Conservation (phyloP, 2,797 vertebrate genomes). For the Schizopygopsis pylzovi region DNA sequence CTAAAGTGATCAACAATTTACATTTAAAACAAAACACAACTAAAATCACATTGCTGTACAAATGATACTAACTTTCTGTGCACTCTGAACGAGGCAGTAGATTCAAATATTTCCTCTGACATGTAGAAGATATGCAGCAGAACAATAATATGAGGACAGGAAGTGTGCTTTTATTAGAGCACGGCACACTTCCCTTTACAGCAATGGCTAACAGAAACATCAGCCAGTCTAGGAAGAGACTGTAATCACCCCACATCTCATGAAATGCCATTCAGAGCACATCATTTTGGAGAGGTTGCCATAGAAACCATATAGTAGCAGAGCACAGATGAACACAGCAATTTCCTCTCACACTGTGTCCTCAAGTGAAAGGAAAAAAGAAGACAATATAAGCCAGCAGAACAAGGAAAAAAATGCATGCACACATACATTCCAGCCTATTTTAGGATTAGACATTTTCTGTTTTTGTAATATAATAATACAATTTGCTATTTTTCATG, state of each 20-base stretch:
- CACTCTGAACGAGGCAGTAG: slow-evolving; percentile 57
- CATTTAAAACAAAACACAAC: background rate
- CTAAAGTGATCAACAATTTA: background rate
- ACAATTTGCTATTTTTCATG: background rate
- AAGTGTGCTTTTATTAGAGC: slow-evolving; percentile 73
- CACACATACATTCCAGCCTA: background rate
- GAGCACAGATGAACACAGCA: slow-evolving; percentile 80
- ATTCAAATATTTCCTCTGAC: slow-evolving; percentile 42
- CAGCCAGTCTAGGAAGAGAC: slow-evolving; percentile 59
- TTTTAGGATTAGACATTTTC: background rate
- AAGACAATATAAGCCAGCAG: background rate
- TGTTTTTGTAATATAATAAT: background rate
- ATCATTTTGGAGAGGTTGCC: too few species aligned
- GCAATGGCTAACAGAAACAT: slow-evolving; percentile 74
- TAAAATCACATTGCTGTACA: background rate
- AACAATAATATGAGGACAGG: slow-evolving; percentile 49
- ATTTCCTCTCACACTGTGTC: slow-evolving; percentile 69
- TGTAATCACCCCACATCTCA: slow-evolving; percentile 80
- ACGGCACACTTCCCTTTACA: slow-evolving; percentile 76
- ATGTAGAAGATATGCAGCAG: slow-evolving; percentile 34
- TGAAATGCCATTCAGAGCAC: slow-evolving; percentile 78
- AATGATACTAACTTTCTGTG: background rate
- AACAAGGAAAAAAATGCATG: background rate
- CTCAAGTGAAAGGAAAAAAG: slow-evolving; percentile 33
- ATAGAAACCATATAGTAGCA: slow-evolving; percentile 83